Conservation (phyloP, 2,888 invertebrate genomes). For the Salticus scenicus region DNA sequence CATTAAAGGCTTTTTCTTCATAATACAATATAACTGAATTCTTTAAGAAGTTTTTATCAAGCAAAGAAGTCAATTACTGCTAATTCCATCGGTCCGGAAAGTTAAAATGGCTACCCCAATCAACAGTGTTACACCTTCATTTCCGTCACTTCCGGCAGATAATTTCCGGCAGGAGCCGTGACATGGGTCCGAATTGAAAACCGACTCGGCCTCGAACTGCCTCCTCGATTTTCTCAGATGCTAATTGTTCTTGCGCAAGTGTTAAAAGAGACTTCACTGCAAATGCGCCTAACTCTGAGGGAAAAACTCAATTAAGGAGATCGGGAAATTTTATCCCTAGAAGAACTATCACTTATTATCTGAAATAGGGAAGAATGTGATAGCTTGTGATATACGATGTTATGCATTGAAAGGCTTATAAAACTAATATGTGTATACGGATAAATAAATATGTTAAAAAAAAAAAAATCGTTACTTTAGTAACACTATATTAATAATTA, state of each 20-base stretch:
- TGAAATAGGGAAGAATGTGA: neutral
- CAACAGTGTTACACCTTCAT: conserved; percentile 66
- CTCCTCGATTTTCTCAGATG: conserved; percentile 49
- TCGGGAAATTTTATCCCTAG: no score
- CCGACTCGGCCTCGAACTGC: neutral
- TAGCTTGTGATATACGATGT: no score
- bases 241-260: conserved; percentile 34
- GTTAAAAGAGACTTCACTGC: neutral
- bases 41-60: no score
- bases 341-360: neutral
- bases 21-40: no score
- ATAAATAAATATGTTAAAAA: no score
- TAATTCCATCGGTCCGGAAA: neutral
- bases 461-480: neutral
- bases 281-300: no score
- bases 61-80: neutral
- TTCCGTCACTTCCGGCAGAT: conserved; percentile 57
- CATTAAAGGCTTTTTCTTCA: no score
- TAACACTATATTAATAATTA: no score
- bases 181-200: conserved; percentile 33
- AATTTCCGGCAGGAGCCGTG: conserved; percentile 61
- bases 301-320: no score
- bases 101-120: conserved; percentile 21
- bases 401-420: no score
- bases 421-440: no score